Evolutionary conservation across 2,888 invertebrate genomes (phyloP).

Genomic region (Exocentrus adspersus): DNA sequence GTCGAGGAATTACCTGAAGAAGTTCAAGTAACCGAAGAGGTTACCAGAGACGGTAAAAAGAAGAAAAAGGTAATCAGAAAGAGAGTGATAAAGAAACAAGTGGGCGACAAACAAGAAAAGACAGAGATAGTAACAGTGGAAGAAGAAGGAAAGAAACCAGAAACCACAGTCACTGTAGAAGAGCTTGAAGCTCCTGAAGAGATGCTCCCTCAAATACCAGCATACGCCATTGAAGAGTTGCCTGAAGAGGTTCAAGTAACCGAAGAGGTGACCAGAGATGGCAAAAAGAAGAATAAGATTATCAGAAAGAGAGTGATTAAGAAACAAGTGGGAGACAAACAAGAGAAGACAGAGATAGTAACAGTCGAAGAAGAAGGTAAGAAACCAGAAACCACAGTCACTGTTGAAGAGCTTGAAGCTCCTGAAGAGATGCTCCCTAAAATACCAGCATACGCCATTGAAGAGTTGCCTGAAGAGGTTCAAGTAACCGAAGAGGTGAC

Average conservation of each 20-base stretch:
- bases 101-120: conserved; percentile 51
- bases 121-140: conserved; percentile 53
- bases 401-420: conserved; percentile 52
- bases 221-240: conserved; percentile 45
- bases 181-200: conserved; percentile 54
- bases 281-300: conserved; percentile 52
- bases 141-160: conserved; percentile 58
- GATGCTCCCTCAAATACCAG: conserved; percentile 17
- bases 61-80: conserved; percentile 55
- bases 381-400: conserved; percentile 47
- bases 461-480: conserved; percentile 47
- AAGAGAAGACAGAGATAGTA: conserved; percentile 57
- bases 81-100: conserved; percentile 51
- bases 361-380: conserved; percentile 51
- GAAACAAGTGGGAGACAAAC: conserved; percentile 57
- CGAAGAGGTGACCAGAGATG: conserved; percentile 47
- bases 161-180: conserved; percentile 60
- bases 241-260: conserved; percentile 56
- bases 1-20: too few relatives aligned
- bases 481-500: conserved; percentile 55
- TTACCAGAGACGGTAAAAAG: conserved; percentile 46
- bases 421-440: conserved; percentile 39
- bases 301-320: conserved; percentile 63
- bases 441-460: conserved; percentile 39
- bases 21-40: conserved; percentile 43